These are phyloP conservation scores for Noctua comes DNA, from an alignment of 2,888 invertebrate species.

Conservation along the genomic window DNA sequence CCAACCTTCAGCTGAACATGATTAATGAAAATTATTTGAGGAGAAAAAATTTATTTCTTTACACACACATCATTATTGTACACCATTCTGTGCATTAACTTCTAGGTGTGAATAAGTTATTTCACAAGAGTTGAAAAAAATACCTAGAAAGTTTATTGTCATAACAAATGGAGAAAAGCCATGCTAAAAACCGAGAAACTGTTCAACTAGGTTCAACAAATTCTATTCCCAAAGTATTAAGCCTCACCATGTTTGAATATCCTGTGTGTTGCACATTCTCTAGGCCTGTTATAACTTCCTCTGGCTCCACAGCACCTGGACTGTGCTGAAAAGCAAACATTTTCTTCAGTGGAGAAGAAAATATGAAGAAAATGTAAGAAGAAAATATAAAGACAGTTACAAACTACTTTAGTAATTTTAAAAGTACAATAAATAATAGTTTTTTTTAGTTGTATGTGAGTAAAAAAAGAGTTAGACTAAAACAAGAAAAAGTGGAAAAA, in stretches of 20 bases:
- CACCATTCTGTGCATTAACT: not conserved
- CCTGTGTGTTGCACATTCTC: slow-evolving; percentile 77
- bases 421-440: not conserved
- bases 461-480: not conserved
- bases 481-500: slow-evolving; percentile 2
- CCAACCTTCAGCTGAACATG: slow-evolving; percentile 52
- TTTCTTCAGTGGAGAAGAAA: slow-evolving; percentile 61
- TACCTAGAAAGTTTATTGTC: not conserved
- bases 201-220: not conserved
- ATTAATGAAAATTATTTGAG: slow-evolving; percentile 17
- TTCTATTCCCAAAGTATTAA: not conserved
- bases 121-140: not conserved
- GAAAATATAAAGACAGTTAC: slow-evolving; percentile 46
- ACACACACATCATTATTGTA: not conserved
- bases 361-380: slow-evolving; percentile 51
- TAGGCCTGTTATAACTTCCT: slow-evolving; percentile 81
- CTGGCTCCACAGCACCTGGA: slow-evolving; percentile 73
- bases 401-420: not conserved
- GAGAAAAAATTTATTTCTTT: not conserved
- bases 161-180: not conserved
- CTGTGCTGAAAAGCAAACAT: slow-evolving; percentile 75
- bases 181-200: slow-evolving; percentile 4
- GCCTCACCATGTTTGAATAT: slow-evolving; percentile 82
- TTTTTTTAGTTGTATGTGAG: not conserved
- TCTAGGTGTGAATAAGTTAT: slow-evolving; percentile 11